Percentiles rank a stretch among this genome's conserved stretches.
phyloP scores from a whole-genome alignment of 2,113 vertebrate genomes.

The Turnix velox region DNA sequence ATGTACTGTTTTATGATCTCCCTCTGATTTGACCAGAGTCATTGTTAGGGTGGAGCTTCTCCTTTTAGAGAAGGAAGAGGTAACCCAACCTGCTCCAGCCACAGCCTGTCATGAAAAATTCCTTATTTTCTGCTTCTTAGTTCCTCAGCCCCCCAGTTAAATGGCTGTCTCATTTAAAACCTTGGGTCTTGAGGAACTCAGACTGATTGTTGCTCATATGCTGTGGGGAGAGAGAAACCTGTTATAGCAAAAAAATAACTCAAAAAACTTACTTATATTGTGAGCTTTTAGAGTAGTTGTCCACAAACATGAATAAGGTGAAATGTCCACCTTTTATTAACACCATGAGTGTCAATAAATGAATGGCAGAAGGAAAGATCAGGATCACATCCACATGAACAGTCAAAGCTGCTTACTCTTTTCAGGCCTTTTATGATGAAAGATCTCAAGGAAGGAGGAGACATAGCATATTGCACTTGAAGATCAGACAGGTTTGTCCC shows the following conservation, averaged over 20 bases:
- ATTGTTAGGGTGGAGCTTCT: background rate
- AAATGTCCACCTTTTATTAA: background rate
- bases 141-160: background rate
- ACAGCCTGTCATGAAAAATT: background rate
- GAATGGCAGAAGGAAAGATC: background rate
- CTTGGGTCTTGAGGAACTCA: background rate
- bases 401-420: background rate
- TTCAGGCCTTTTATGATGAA: background rate
- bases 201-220: rapidly evolving
- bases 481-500: background rate
- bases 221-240: background rate
- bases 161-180: background rate
- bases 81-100: background rate
- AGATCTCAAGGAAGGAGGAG: background rate
- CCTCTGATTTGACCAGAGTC: background rate
- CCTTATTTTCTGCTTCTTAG: background rate
- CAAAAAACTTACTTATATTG: background rate
- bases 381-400: background rate
- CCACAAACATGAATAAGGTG: background rate
- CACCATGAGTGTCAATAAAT: background rate
- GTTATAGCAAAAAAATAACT: background rate
- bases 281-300: background rate
- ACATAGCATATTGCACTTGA: background rate
- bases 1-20: background rate
- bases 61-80: background rate